Percentiles rank a stretch among this genome's conserved stretches.
These are phyloP conservation scores for Gavia stellata DNA, from an alignment of 2,113 vertebrate genomes.

Conservation along the genomic window DNA sequence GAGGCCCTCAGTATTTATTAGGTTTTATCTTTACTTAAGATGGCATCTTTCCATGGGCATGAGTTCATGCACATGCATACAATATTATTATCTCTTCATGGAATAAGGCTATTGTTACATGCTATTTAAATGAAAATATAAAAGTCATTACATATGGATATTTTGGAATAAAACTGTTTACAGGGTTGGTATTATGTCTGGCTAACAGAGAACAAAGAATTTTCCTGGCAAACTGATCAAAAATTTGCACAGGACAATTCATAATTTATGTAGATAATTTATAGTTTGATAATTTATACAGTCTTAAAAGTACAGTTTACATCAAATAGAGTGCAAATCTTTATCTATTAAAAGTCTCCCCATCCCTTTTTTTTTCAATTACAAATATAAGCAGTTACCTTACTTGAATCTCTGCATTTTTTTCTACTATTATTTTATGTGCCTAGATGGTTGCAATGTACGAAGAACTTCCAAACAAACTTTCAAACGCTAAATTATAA, in stretches of 20 bases:
- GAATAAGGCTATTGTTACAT: background rate
- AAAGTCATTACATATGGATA: background rate
- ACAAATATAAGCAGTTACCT: background rate
- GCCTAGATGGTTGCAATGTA: background rate
- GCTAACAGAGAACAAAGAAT: background rate
- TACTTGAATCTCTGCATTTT: background rate
- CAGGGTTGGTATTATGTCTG: background rate
- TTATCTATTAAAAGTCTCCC: background rate
- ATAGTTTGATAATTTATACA: background rate
- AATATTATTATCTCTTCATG: background rate
- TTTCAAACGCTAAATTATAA: background rate
- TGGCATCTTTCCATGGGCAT: background rate
- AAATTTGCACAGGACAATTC: background rate
- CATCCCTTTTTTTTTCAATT: background rate
- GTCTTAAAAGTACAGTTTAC: background rate
- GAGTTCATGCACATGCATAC: background rate
- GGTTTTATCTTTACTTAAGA: background rate
- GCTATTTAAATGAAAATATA: background rate
- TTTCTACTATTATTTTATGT: background rate
- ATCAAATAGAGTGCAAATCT: background rate
- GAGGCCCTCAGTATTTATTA: background rate
- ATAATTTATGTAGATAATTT: background rate
- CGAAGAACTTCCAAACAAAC: background rate
- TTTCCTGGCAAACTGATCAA: background rate
- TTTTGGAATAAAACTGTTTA: background rate